A percentile compares a stretch with the other conserved stretches of the same genome.
These are phyloP conservation scores for Egretta garzetta DNA, from an alignment of 2,113 vertebrate genomes.

Conservation along the genomic window DNA sequence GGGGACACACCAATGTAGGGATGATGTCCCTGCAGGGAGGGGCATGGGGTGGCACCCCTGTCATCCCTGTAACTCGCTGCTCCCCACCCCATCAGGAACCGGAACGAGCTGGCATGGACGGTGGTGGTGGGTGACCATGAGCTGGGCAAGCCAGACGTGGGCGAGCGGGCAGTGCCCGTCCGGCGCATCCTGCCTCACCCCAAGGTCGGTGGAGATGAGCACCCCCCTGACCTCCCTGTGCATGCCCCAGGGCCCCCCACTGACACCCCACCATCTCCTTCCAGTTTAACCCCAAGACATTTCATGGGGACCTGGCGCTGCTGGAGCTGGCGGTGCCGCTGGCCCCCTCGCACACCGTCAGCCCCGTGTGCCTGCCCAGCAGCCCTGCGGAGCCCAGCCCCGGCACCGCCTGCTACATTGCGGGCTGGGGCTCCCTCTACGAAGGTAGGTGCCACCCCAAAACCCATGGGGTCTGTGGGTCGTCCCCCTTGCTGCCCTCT, in stretches of 20 bases:
- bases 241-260: accelerated
- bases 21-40: not conserved
- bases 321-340: slow-evolving; percentile 86
- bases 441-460: slow-evolving; percentile 77
- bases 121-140: slow-evolving; percentile 88
- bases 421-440: slow-evolving; percentile 92
- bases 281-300: slow-evolving; percentile 93
- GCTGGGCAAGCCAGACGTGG: slow-evolving; percentile 77
- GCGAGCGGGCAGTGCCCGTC: slow-evolving; percentile 81
- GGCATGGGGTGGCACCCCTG: not conserved
- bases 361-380: slow-evolving; percentile 88
- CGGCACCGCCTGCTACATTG: slow-evolving; percentile 86
- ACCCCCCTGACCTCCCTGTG: not conserved
- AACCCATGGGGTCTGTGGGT: accelerated
- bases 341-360: slow-evolving; percentile 65
- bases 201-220: slow-evolving; percentile 77
- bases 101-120: slow-evolving; percentile 88
- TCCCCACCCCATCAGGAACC: slow-evolving; percentile 69
- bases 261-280: not conserved
- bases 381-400: slow-evolving; percentile 76
- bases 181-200: slow-evolving; percentile 91
- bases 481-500: not conserved
- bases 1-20: accelerated
- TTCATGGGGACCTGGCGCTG: slow-evolving; percentile 90
- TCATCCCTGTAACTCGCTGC: not conserved